phyloP scores from a whole-genome alignment of 1,140 invertebrate species.

The Brachionus sp. region DNA sequence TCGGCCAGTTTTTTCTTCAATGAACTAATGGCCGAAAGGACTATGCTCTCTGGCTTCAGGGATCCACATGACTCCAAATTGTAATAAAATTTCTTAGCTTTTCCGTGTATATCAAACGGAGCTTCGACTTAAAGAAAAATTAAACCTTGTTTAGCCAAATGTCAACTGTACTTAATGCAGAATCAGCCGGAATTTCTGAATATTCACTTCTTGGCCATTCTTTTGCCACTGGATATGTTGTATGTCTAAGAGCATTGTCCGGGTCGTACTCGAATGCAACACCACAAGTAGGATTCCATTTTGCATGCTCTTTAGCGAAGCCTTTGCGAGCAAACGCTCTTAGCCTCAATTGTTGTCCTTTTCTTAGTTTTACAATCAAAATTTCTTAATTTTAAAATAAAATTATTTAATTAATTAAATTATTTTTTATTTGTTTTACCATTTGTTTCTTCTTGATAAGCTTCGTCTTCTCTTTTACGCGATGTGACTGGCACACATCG shows the following conservation, averaged over 20 bases:
- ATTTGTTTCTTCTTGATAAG: constrained; percentile 73
- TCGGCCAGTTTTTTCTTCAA: constrained; percentile 94
- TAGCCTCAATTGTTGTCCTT: constrained; percentile 93
- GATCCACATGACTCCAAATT: constrained; percentile 93
- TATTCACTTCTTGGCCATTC: constrained; percentile 70
- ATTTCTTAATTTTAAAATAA: constrained; percentile 62
- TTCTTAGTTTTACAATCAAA: constrained; percentile 91
- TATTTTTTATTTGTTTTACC: background rate
- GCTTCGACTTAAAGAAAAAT: constrained; percentile 66
- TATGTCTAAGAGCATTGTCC: constrained; percentile 93
- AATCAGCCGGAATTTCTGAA: constrained; percentile 3
- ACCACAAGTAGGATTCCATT: constrained; percentile 98
- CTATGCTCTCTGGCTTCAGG: constrained; percentile 91
- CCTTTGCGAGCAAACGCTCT: constrained; percentile 89
- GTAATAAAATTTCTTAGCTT: constrained; percentile 94
- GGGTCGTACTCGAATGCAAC: constrained; percentile 99
- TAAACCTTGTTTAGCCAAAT: background rate
- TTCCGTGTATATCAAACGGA: constrained; percentile 83
- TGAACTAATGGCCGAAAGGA: constrained; percentile 83
- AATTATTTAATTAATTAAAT: background rate
- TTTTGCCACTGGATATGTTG: constrained; percentile 91
- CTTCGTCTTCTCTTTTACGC: constrained; percentile 80
- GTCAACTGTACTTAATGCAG: background rate
- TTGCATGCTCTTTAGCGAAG: constrained; percentile 99
- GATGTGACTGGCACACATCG: constrained; percentile 85